Percentiles rank a stretch among this genome's conserved stretches.
phyloP scores from a whole-genome alignment of 2,113 vertebrate species.

The Pseudorasbora parva region DNA sequence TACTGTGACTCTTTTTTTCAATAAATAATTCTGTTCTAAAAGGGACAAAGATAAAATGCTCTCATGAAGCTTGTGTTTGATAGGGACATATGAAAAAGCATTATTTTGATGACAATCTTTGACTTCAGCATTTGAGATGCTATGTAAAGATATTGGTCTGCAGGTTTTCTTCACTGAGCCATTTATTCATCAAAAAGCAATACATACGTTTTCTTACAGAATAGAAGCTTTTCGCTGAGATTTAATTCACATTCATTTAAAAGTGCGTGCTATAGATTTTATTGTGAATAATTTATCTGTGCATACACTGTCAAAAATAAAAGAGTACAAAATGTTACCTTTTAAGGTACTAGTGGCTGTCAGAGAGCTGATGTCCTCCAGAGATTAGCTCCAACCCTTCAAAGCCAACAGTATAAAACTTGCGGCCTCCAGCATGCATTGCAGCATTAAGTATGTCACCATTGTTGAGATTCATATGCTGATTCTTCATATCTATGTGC shows the following conservation, averaged over 20 bases:
- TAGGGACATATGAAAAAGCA: background rate
- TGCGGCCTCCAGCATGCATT: too few species aligned
- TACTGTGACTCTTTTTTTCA: background rate
- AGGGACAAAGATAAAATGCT: background rate
- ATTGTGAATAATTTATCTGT: background rate
- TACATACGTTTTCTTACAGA: background rate
- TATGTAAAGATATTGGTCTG: background rate
- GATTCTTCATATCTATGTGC: too few species aligned
- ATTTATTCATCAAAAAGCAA: background rate
- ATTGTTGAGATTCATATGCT: too few species aligned
- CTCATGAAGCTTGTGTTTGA: background rate
- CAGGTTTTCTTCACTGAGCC: background rate
- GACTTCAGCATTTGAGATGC: background rate
- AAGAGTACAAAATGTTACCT: too few species aligned
- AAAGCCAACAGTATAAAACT: too few species aligned
- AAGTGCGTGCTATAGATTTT: background rate
- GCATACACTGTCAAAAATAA: too few species aligned
- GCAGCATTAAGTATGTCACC: too few species aligned
- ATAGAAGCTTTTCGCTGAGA: background rate
- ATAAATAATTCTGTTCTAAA: background rate
- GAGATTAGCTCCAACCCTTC: too few species aligned
- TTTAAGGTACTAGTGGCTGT: too few species aligned
- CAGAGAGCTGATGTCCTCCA: too few species aligned
- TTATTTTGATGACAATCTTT: slow-evolving; percentile 6
- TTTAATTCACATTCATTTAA: background rate